These are phyloP conservation scores for Anoura caudifer DNA, from an alignment of 2,113 vertebrate genomes.

Conservation along the genomic window DNA sequence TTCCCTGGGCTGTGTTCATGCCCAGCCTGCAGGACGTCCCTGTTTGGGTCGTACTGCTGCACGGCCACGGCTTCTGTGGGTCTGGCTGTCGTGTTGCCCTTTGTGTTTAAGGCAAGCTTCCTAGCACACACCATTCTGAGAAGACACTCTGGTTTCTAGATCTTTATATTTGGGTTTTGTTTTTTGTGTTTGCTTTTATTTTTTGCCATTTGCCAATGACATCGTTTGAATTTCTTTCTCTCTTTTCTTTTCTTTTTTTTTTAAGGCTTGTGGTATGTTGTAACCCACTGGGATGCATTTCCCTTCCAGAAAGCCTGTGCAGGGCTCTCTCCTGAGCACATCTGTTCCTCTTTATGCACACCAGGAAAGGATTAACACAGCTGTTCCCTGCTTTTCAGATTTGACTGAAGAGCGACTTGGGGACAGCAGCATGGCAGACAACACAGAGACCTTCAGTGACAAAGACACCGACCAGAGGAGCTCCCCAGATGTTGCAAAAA, in stretches of 20 bases:
- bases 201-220: not conserved
- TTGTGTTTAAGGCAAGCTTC: not conserved
- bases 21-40: rapidly evolving
- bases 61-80: not conserved
- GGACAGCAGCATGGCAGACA: constrained; percentile 86
- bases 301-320: not conserved
- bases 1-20: not conserved
- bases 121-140: not conserved
- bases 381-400: constrained; percentile 83
- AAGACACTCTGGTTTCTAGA: not conserved
- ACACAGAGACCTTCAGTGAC: constrained; percentile 89
- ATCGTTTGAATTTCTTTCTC: not conserved
- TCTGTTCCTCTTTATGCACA: not conserved
- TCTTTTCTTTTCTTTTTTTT: not conserved
- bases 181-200: not conserved
- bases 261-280: not conserved
- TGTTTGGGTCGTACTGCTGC: not conserved
- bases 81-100: not conserved
- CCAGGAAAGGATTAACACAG: constrained; percentile 47
- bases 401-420: constrained; percentile 86
- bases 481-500: constrained; percentile 90
- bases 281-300: not conserved
- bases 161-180: not conserved
- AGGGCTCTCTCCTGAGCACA: not conserved
- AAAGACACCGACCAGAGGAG: constrained; percentile 91